Conservation (phyloP, 2,888 invertebrate genomes). For the Panopea generosa region DNA sequence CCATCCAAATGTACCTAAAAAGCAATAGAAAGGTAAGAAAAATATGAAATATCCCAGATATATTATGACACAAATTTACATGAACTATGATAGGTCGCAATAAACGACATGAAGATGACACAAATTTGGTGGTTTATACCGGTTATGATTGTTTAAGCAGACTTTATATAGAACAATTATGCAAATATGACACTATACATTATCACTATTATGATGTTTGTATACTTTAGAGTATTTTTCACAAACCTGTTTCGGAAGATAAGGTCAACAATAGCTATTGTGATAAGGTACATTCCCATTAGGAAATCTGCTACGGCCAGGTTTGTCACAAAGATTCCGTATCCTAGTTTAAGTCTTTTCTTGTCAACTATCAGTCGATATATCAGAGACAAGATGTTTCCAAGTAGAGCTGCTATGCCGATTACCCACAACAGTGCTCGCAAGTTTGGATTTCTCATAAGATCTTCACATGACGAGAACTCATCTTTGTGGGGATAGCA, state of each 20-base stretch:
- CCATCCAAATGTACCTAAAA: conserved; percentile 62
- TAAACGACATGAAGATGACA: too few relatives aligned
- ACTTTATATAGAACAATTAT: too few relatives aligned
- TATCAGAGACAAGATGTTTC: conserved; percentile 55
- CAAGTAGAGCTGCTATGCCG: conserved; percentile 56
- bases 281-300: conserved; percentile 38
- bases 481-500: conserved; percentile 37
- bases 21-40: too few relatives aligned
- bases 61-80: too few relatives aligned
- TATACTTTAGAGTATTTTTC: too few relatives aligned
- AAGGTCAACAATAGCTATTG: conserved; percentile 64
- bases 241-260: conserved; percentile 55
- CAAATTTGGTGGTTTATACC: too few relatives aligned
- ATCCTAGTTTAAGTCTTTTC: conserved; percentile 22
- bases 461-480: conserved; percentile 69
- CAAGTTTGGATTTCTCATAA: conserved; percentile 58
- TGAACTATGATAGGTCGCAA: too few relatives aligned
- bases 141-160: too few relatives aligned
- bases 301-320: conserved; percentile 48
- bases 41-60: too few relatives aligned
- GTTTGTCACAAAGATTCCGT: conserved; percentile 56
- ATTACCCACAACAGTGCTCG: conserved; percentile 60
- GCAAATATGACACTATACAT: too few relatives aligned
- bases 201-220: too few relatives aligned
- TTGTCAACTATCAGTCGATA: conserved; percentile 31